A percentile compares a stretch with the other conserved stretches of the same genome.
Evolutionary conservation across 2,113 vertebrate genomes (phyloP).

Genomic region (Nothobranchius kuhntae): DNA sequence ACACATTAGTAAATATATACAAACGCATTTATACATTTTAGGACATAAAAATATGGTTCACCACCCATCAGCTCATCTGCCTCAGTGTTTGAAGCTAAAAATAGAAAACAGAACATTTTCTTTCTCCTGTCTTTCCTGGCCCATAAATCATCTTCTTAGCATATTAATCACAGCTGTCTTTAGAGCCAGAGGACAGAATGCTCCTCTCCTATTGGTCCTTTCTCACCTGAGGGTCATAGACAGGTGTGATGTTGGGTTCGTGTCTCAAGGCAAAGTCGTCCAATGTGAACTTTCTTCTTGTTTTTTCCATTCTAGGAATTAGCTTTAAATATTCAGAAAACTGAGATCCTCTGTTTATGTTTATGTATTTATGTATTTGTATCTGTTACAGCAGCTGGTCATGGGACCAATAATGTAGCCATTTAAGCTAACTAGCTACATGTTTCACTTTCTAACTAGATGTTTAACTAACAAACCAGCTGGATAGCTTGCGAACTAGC

Average conservation of each 20-base stretch:
- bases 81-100: slow-evolving; percentile 13
- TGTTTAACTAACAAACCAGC: no score
- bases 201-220: slow-evolving; percentile 25
- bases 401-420: no score
- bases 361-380: no score
- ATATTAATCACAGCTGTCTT: slow-evolving; percentile 46
- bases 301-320: no score
- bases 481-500: no score
- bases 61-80: neutral
- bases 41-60: neutral
- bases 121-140: neutral
- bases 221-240: neutral
- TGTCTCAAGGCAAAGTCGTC: slow-evolving; percentile 7
- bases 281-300: neutral
- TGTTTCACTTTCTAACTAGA: no score
- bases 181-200: slow-evolving; percentile 18
- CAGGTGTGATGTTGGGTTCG: slow-evolving; percentile 23
- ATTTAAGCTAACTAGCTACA: no score
- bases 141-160: slow-evolving; percentile 23
- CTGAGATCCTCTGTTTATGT: no score
- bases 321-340: no score
- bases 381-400: no score
- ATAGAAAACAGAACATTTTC: neutral
- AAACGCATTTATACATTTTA: no score
- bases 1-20: no score